Conservation (phyloP, 1,140 invertebrate species). For the Anastatus disparis region DNA sequence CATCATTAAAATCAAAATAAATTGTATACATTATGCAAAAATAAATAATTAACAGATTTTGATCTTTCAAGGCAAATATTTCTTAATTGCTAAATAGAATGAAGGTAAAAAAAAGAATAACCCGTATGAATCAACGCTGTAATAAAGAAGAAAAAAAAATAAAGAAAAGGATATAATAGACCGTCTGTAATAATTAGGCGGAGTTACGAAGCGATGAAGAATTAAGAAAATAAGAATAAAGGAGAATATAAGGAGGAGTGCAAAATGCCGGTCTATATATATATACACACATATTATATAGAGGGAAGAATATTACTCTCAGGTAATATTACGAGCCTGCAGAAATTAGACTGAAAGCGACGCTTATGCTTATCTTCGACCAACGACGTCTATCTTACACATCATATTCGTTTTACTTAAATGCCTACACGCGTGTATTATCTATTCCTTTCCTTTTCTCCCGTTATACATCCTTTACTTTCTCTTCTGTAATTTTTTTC, state of each 20-base stretch:
- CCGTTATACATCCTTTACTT: too few relatives aligned
- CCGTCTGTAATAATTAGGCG: background rate
- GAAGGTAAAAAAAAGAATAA: background rate
- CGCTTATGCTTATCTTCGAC: background rate
- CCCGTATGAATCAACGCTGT: background rate
- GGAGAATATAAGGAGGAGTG: background rate
- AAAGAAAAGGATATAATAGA: too few relatives aligned
- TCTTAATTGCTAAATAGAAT: too few relatives aligned
- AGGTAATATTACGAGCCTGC: constrained; percentile 8
- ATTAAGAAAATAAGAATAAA: background rate
- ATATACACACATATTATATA: too few relatives aligned
- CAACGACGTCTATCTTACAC: background rate
- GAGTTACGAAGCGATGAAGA: background rate
- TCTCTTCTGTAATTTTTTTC: too few relatives aligned
- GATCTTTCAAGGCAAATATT: too few relatives aligned
- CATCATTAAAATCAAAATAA: too few relatives aligned
- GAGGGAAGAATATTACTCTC: background rate
- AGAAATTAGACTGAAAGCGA: background rate
- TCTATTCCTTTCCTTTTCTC: background rate
- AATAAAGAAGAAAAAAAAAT: constrained; percentile 5
- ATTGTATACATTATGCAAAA: too few relatives aligned
- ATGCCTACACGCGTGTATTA: background rate
- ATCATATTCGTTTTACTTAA: background rate
- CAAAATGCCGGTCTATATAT: too few relatives aligned
- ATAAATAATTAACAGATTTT: too few relatives aligned